phyloP scores from a whole-genome alignment of 2,888 invertebrate species.

The Zygaena filipendulae region DNA sequence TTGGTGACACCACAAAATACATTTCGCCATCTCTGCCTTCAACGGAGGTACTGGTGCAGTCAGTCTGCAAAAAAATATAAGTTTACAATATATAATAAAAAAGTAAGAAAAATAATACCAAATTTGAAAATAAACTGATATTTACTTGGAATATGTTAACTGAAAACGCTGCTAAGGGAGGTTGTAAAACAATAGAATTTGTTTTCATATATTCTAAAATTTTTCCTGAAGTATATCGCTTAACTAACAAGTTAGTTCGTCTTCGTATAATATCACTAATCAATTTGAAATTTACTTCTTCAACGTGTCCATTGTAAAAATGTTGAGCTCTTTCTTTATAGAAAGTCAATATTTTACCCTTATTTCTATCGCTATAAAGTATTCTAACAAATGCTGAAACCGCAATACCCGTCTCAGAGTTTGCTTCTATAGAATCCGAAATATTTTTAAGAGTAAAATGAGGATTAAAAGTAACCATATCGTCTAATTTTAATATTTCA shows the following conservation, averaged over 20 bases:
- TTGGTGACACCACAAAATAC: constrained; percentile 86
- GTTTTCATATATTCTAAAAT: constrained; percentile 81
- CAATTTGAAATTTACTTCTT: constrained; percentile 84
- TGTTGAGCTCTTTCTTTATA: constrained; percentile 90
- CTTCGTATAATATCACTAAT: constrained; percentile 86
- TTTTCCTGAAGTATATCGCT: constrained; percentile 81
- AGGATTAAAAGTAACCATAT: constrained; percentile 91
- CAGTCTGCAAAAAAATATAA: constrained; percentile 80
- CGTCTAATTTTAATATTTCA: constrained; percentile 84
- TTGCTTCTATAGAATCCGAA: constrained; percentile 80
- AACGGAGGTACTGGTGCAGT: constrained; percentile 79
- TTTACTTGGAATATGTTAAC: constrained; percentile 83
- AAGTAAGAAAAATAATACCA: too few species aligned
- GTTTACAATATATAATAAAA: constrained; percentile 3
- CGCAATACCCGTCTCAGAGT: constrained; percentile 76
- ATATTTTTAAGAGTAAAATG: constrained; percentile 88
- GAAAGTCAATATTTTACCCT: constrained; percentile 84
- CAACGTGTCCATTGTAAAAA: constrained; percentile 88
- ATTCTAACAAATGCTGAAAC: constrained; percentile 85
- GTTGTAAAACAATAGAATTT: constrained; percentile 75
- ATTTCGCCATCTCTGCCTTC: constrained; percentile 86
- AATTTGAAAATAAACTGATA: constrained; percentile 7
- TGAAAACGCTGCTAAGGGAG: constrained; percentile 83
- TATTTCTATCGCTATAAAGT: constrained; percentile 83
- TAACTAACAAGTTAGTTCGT: constrained; percentile 82